Evolutionary conservation across 2,797 vertebrate genomes (phyloP).

Genomic region (Rhodeus uyekii): DNA sequence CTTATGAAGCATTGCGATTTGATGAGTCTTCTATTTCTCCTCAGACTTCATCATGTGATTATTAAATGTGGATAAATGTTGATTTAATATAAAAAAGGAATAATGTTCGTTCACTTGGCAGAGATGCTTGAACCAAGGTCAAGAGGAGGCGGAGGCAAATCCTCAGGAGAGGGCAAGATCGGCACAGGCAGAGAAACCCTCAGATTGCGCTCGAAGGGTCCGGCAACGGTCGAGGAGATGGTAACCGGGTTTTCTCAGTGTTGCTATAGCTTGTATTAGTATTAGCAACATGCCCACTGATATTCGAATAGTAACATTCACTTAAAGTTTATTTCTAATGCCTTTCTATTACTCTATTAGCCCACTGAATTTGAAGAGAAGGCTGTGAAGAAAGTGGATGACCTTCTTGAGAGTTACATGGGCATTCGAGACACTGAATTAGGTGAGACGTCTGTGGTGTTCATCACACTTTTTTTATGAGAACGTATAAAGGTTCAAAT

Average conservation of each 20-base stretch:
- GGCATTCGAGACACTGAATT: constrained; percentile 94
- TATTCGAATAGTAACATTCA: background rate
- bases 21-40: background rate
- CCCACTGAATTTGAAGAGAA: constrained; percentile 90
- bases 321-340: background rate
- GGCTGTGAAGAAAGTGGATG: constrained; percentile 90
- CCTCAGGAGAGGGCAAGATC: constrained; percentile 76
- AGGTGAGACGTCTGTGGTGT: constrained; percentile 76
- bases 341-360: constrained; percentile 68
- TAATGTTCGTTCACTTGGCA: constrained; percentile 60
- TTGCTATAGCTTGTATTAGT: background rate
- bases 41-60: background rate
- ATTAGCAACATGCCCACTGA: background rate
- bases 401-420: constrained; percentile 95
- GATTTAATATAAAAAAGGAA: background rate
- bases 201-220: constrained; percentile 89
- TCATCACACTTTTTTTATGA: background rate
- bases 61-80: background rate
- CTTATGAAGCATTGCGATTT: background rate
- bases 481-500: background rate
- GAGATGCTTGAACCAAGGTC: constrained; percentile 91
- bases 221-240: constrained; percentile 90
- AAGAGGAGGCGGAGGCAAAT: constrained; percentile 76
- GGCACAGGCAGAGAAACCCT: constrained; percentile 86
- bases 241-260: constrained; percentile 65